Evolutionary conservation across 2,888 invertebrate genomes (phyloP).

Genomic region (Plebejus melissa): DNA sequence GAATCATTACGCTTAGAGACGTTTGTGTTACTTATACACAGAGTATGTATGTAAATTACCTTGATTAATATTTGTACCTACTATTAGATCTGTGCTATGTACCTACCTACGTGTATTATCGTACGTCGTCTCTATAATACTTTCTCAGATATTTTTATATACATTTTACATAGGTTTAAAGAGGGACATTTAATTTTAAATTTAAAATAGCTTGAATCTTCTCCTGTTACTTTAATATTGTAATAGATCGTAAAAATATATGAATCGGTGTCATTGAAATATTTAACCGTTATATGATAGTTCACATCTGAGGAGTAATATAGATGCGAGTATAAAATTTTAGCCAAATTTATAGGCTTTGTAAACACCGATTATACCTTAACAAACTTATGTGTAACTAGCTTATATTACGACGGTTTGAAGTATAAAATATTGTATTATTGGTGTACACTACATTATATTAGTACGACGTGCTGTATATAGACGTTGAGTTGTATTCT

Average conservation of each 20-base stretch:
- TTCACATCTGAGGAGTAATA: slow-evolving; percentile 41
- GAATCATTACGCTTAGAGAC: slow-evolving; percentile 74
- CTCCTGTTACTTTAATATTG: background rate
- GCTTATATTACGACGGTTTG: slow-evolving; percentile 53
- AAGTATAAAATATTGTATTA: slow-evolving; percentile 49
- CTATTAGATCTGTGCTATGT: slow-evolving; percentile 72
- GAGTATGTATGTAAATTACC: slow-evolving; percentile 71
- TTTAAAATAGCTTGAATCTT: slow-evolving; percentile 8
- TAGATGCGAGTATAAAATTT: slow-evolving; percentile 33
- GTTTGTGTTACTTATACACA: slow-evolving; percentile 60
- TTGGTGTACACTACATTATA: slow-evolving; percentile 42
- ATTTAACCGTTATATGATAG: slow-evolving; percentile 35
- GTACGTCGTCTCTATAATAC: slow-evolving; percentile 30
- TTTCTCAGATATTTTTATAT: slow-evolving; percentile 31
- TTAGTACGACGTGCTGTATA: slow-evolving; percentile 31
- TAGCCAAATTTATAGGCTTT: slow-evolving; percentile 39
- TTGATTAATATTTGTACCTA: slow-evolving; percentile 68
- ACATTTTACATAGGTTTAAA: slow-evolving; percentile 16
- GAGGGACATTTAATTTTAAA: slow-evolving; percentile 20
- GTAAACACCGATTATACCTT: slow-evolving; percentile 46
- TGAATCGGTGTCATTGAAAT: slow-evolving; percentile 7
- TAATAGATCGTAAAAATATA: background rate
- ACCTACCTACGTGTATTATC: slow-evolving; percentile 36
- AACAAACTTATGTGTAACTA: slow-evolving; percentile 52
- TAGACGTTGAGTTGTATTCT: slow-evolving; percentile 24